These are phyloP conservation scores for Thera britannica DNA, from an alignment of 2,888 invertebrate genomes.

Conservation along the genomic window DNA sequence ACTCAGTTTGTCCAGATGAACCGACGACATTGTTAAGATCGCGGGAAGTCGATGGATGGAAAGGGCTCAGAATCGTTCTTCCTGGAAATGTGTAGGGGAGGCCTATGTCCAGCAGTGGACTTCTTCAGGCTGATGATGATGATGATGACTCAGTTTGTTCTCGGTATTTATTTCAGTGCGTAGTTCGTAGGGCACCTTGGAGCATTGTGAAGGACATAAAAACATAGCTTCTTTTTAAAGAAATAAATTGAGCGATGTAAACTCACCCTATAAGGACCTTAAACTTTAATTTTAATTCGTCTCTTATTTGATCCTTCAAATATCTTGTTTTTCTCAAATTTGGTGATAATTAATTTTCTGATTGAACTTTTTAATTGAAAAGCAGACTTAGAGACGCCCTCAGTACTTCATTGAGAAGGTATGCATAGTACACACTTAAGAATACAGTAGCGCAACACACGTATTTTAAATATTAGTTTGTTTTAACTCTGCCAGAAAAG, in stretches of 20 bases:
- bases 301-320: neutral
- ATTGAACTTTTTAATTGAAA: constrained; percentile 47
- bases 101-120: too few relatives aligned
- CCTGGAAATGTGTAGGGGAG: too few relatives aligned
- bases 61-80: too few relatives aligned
- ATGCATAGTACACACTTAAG: neutral
- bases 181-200: too few relatives aligned
- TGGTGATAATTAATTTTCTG: constrained; percentile 45
- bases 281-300: neutral
- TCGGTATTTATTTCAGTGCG: too few relatives aligned
- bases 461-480: neutral
- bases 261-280: neutral
- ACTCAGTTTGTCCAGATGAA: too few relatives aligned
- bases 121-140: too few relatives aligned
- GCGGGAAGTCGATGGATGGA: too few relatives aligned
- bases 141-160: too few relatives aligned
- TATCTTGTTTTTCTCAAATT: neutral
- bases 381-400: constrained; percentile 15
- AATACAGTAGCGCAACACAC: constrained; percentile 10
- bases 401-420: constrained; percentile 8
- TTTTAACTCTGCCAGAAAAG: too few relatives aligned
- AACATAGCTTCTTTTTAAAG: too few relatives aligned
- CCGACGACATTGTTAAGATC: too few relatives aligned
- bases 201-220: neutral
- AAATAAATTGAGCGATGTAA: neutral